Evolutionary conservation across 2,888 invertebrate species (phyloP).

Genomic region (Oscheius sp.): DNA sequence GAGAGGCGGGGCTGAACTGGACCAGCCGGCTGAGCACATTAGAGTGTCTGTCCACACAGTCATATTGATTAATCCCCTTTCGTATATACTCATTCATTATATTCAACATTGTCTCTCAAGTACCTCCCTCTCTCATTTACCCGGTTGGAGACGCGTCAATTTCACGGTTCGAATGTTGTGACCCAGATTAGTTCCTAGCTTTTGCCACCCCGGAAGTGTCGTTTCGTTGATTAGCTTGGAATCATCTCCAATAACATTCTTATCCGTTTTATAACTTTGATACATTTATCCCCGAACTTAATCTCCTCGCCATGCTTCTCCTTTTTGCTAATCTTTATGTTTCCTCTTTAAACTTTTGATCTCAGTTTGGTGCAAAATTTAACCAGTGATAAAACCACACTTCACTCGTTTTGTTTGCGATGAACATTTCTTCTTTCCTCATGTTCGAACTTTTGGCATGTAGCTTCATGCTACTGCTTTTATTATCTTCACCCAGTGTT

Average conservation of each 20-base stretch:
- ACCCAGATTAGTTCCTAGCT: constrained; percentile 16
- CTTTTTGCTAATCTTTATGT: background rate
- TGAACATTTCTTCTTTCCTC: too few species aligned
- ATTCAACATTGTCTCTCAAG: background rate
- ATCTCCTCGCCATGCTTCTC: background rate
- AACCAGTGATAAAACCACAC: too few species aligned
- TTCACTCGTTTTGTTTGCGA: too few species aligned
- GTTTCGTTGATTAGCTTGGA: background rate
- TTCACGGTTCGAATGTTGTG: constrained; percentile 23
- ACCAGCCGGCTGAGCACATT: constrained; percentile 29
- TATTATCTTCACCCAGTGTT: background rate
- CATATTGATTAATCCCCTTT: constrained; percentile 10
- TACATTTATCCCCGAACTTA: too few species aligned
- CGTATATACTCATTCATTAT: background rate
- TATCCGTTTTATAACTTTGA: too few species aligned
- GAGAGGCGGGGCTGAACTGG: constrained; percentile 6
- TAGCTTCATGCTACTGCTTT: too few species aligned
- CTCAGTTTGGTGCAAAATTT: background rate
- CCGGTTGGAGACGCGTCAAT: background rate
- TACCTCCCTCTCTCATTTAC: too few species aligned
- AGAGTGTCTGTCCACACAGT: background rate
- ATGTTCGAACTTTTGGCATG: too few species aligned
- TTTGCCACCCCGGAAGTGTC: background rate
- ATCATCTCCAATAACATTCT: too few species aligned
- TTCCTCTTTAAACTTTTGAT: background rate